These are phyloP conservation scores for Listronotus bonariensis DNA, from an alignment of 1,140 invertebrate genomes.

Conservation along the genomic window DNA sequence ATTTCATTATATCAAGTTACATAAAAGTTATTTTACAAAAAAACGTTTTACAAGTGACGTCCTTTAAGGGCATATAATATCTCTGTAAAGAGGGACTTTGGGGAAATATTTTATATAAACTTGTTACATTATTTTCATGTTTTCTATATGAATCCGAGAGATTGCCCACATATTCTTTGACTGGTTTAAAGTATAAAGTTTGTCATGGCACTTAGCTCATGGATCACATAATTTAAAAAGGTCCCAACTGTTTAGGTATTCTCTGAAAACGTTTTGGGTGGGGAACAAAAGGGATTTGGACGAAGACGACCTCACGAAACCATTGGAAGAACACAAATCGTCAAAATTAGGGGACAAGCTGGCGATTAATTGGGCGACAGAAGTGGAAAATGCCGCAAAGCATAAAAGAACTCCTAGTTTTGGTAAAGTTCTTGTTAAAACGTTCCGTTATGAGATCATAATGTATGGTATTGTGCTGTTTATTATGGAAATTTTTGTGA, in stretches of 20 bases:
- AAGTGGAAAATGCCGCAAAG: constrained; percentile 40
- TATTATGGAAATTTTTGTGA: constrained; percentile 50
- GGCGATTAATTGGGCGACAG: constrained; percentile 43
- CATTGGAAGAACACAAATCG: constrained; percentile 46
- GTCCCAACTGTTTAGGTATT: constrained; percentile 48
- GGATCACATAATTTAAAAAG: constrained; percentile 11
- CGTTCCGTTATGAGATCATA: constrained; percentile 53
- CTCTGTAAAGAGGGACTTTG: no score
- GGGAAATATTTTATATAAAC: no score
- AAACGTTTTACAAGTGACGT: no score
- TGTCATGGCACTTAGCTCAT: no score
- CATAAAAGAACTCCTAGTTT: constrained; percentile 51
- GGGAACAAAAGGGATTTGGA: constrained; percentile 44
- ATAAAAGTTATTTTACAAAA: no score
- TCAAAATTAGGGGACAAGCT: constrained; percentile 44
- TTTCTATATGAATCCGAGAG: no score
- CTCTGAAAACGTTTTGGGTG: constrained; percentile 46
- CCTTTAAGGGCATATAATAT: no score
- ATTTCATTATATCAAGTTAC: no score
- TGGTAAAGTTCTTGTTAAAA: constrained; percentile 50
- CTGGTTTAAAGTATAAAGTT: no score
- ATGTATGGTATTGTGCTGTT: constrained; percentile 52
- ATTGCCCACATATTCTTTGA: no score
- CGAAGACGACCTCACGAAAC: constrained; percentile 45
- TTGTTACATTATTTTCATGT: no score